These are phyloP conservation scores for Aegotheles bennettii DNA, from an alignment of 2,113 vertebrate genomes.

Conservation along the genomic window DNA sequence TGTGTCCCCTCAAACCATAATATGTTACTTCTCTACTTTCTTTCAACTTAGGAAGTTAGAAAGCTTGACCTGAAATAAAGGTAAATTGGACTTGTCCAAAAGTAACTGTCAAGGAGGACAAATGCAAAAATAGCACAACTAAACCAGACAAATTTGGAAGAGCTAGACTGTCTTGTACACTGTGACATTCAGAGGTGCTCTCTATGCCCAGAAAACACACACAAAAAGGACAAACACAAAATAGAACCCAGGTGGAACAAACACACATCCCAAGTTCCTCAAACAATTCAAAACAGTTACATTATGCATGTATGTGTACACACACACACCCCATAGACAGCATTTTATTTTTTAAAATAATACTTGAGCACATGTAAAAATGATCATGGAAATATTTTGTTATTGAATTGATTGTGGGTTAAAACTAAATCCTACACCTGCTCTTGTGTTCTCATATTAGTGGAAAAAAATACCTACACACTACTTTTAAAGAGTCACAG, in stretches of 20 bases:
- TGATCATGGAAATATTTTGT: background rate
- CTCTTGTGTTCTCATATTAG: background rate
- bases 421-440: background rate
- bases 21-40: background rate
- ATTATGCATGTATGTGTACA: accelerated
- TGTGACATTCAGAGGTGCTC: background rate
- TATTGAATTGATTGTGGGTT: background rate
- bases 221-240: background rate
- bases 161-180: background rate
- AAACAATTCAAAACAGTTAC: background rate
- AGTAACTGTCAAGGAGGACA: background rate
- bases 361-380: background rate
- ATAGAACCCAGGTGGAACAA: background rate
- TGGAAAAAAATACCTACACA: background rate
- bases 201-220: background rate
- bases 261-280: background rate
- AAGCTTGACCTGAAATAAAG: background rate
- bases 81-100: background rate
- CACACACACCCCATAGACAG: background rate
- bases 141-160: background rate
- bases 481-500: background rate
- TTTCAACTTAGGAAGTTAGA: background rate
- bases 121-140: background rate
- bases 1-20: background rate
- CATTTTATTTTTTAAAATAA: background rate